A percentile compares a stretch with the other conserved stretches of the same genome.
phyloP scores from a whole-genome alignment of 2,113 vertebrate species.

The Trichechus manatus region DNA sequence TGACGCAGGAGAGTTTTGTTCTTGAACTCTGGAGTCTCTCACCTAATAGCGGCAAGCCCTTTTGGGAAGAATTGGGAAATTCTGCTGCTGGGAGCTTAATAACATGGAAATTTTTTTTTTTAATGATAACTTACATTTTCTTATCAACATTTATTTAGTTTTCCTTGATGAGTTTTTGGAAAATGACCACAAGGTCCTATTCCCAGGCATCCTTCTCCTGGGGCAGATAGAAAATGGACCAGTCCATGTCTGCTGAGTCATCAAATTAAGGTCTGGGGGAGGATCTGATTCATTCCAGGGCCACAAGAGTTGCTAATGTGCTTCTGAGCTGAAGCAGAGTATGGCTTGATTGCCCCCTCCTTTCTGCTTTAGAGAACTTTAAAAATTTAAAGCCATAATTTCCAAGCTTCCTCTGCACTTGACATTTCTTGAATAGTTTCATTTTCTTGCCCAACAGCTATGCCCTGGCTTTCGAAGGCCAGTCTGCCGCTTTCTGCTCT shows the following conservation, averaged over 20 bases:
- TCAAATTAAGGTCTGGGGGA: background rate
- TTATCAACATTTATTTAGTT: constrained; percentile 37
- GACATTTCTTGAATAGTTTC: constrained; percentile 64
- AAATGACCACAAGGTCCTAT: background rate
- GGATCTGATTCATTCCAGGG: background rate
- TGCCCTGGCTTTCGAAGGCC: constrained; percentile 21
- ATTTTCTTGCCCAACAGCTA: constrained; percentile 46
- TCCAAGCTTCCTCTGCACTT: constrained; percentile 5
- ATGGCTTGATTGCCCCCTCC: background rate
- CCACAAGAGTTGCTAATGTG: background rate
- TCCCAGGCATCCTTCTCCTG: background rate
- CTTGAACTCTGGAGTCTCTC: background rate
- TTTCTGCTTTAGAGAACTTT: constrained; percentile 34
- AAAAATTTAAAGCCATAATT: constrained; percentile 57
- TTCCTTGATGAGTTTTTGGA: background rate
- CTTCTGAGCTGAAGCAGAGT: background rate
- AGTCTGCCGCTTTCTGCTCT: background rate
- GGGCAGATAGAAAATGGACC: background rate
- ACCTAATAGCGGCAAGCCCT: background rate
- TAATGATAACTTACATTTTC: background rate
- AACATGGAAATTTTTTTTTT: background rate
- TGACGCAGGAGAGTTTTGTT: background rate
- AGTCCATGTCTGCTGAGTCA: background rate
- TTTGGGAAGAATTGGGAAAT: background rate
- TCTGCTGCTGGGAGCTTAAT: background rate